These are phyloP conservation scores for Platorchestia sp. DNA, from an alignment of 1,140 invertebrate genomes.

Conservation along the genomic window DNA sequence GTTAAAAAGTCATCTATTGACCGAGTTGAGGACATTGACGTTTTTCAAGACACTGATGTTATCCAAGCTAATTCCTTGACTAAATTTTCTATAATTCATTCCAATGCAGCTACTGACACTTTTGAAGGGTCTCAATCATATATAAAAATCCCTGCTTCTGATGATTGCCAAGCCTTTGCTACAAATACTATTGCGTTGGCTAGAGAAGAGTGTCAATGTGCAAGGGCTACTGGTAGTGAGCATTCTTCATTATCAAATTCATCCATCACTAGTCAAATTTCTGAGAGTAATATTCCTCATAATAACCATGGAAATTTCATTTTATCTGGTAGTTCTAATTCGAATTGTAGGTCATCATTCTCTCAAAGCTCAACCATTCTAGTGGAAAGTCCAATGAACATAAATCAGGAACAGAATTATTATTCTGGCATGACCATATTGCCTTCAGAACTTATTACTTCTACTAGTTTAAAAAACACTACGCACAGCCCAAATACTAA, in stretches of 20 bases:
- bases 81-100: neutral
- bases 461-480: neutral
- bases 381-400: neutral
- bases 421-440: neutral
- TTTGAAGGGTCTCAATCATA: neutral
- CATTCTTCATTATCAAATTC: neutral
- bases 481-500: neutral
- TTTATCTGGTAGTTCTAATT: neutral
- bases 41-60: neutral
- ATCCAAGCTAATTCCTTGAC: neutral
- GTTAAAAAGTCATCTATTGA: neutral
- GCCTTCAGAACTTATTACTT: neutral
- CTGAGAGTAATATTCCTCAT: neutral
- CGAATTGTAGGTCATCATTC: neutral
- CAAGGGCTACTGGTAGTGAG: neutral
- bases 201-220: neutral
- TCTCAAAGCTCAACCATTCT: neutral
- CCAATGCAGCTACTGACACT: neutral
- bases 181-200: neutral
- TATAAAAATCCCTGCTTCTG: neutral
- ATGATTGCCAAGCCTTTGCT: neutral
- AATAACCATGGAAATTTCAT: neutral
- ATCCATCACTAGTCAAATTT: neutral
- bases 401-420: neutral
- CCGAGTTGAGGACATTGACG: neutral